Evolutionary conservation across 2,888 invertebrate species (phyloP).

Genomic region (Spisula subtruncata): DNA sequence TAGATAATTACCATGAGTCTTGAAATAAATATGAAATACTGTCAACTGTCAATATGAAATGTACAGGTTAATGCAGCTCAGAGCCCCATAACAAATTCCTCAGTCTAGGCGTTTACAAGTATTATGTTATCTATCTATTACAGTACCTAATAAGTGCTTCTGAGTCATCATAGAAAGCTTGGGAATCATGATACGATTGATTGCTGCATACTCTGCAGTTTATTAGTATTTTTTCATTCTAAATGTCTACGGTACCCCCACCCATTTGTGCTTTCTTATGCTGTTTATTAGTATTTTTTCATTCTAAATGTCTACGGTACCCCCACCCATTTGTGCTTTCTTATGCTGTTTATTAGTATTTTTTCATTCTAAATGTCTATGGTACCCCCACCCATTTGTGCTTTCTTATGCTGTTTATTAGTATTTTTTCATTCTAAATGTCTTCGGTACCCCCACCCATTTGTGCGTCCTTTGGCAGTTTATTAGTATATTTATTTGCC

Average conservation of each 20-base stretch:
- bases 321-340: neutral
- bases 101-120: neutral
- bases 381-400: neutral
- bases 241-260: neutral
- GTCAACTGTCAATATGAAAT: too few species aligned
- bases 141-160: neutral
- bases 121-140: neutral
- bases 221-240: neutral
- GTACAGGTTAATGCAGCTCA: too few species aligned
- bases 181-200: neutral
- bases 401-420: neutral
- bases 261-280: neutral
- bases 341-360: neutral
- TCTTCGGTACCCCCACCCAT: neutral
- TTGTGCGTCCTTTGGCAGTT: neutral
- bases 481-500: neutral
- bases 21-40: too few species aligned
- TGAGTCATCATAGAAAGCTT: slow-evolving; percentile 8
- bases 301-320: neutral
- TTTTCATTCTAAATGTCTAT: neutral
- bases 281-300: neutral
- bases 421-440: neutral
- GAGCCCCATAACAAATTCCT: neutral
- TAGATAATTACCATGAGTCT: too few species aligned
- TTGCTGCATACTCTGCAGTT: slow-evolving; percentile 1